Conservation (phyloP, 1,140 invertebrate genomes). For the Pseudomyrmex pallidus region DNA sequence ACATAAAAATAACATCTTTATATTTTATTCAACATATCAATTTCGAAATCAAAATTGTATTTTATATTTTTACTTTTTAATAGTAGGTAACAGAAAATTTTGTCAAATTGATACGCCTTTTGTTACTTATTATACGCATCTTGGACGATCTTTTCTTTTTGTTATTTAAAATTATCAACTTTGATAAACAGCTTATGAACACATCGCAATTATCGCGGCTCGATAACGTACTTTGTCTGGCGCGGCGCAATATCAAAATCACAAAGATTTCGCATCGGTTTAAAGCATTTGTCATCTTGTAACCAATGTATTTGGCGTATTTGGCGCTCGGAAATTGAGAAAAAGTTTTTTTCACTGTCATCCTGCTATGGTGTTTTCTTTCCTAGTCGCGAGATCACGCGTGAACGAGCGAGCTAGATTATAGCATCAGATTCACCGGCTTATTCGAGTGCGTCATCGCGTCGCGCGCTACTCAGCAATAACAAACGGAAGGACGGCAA, state of each 20-base stretch:
- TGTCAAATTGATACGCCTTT: too few species aligned
- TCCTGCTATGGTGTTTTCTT: conserved; percentile 47
- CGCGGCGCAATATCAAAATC: conserved; percentile 37
- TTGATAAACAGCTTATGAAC: neutral
- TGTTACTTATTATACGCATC: too few species aligned
- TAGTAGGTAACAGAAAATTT: too few species aligned
- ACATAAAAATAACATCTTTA: too few species aligned
- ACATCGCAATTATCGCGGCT: conserved; percentile 14
- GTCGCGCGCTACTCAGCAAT: conserved; percentile 34
- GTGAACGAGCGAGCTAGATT: neutral
- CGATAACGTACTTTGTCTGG: conserved; percentile 46
- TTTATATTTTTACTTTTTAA: too few species aligned
- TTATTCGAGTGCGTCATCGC: conserved; percentile 59
- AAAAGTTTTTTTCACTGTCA: conserved; percentile 61
- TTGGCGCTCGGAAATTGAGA: conserved; percentile 34
- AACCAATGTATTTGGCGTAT: neutral
- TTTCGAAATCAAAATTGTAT: too few species aligned
- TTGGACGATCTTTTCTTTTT: neutral
- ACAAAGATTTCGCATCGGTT: neutral
- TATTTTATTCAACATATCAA: too few species aligned
- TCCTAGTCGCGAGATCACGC: conserved; percentile 17
- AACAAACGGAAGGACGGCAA: conserved; percentile 54
- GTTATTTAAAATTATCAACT: conserved; percentile 1
- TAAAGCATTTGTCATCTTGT: conserved; percentile 14
- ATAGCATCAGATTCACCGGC: conserved; percentile 34